phyloP scores from a whole-genome alignment of 2,888 invertebrate species.

The Coenonympha glycerion region DNA sequence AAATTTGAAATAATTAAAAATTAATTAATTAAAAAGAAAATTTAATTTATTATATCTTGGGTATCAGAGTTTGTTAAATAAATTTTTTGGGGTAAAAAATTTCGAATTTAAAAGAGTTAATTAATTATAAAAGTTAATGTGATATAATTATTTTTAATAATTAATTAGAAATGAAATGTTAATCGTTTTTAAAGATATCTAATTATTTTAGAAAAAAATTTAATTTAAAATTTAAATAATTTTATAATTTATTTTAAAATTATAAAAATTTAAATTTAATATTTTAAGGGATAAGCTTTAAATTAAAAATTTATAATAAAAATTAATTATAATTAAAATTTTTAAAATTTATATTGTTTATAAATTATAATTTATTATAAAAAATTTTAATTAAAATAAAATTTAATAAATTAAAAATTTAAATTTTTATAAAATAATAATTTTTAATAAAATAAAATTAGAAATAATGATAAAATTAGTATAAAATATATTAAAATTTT shows the following conservation, averaged over 20 bases:
- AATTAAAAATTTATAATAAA: constrained; percentile 72
- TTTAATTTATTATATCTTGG: constrained; percentile 81
- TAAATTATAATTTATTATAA: constrained; percentile 69
- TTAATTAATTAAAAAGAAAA: constrained; percentile 69
- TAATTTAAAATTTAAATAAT: constrained; percentile 71
- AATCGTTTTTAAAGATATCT: constrained; percentile 81
- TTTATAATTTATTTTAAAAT: constrained; percentile 35
- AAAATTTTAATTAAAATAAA: constrained; percentile 51
- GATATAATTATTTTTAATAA: constrained; percentile 77
- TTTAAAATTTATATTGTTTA: constrained; percentile 77
- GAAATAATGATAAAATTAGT: constrained; percentile 78
- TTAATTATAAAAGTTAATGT: constrained; percentile 76
- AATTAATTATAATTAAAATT: constrained; percentile 47
- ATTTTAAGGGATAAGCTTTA: constrained; percentile 78
- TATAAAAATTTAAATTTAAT: constrained; percentile 53
- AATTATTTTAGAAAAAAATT: constrained; percentile 79
- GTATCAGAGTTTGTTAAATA: constrained; percentile 81
- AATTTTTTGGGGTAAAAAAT: constrained; percentile 54
- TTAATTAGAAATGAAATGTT: constrained; percentile 79
- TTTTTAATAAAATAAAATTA: constrained; percentile 60
- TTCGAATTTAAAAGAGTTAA: constrained; percentile 80
- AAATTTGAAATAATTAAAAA: constrained; percentile 72
- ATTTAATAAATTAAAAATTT: constrained; percentile 51
- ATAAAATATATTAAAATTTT: constrained; percentile 74
- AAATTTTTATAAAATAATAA: constrained; percentile 60